Base-by-base conservation (phyloP, 2,888 invertebrate species). In the Teleogryllus oceanicus region DNA sequence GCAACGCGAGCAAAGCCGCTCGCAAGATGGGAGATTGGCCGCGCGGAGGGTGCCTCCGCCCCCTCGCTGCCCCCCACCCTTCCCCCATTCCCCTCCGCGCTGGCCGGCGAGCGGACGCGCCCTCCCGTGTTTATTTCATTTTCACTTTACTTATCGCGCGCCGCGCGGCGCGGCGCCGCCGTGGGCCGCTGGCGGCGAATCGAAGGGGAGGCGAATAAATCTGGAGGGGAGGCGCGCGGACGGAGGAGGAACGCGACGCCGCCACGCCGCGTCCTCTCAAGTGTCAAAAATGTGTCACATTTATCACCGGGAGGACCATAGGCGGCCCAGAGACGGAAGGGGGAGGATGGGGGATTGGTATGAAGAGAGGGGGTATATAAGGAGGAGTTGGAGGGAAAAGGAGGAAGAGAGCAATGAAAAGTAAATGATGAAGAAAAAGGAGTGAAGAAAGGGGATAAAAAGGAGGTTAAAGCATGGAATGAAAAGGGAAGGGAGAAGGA, bases 211-310 rank as follows among this genome's bases (percentile, higher is more conserved):
- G 62, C 16, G n/a, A 62, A 62, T 62, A 62, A 62, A 62, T 62
- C 62, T n/a, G 62, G 11, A 10, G n/a, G 62, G 62, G 62, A 62
- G 62, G 1, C 62, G 37, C 8, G 8, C 16, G 62, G 62, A 62
- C 62, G 62, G 62, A 62, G 8, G 37, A 37, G 37, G 37, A 37
- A 8, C 0, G 37, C 37, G 37, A 8, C 37, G 37, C 24, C 24
- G 24, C 37, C 37, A 24, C 24, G 24, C 8, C 37, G 62, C 62
- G 62, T 62, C 62, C 62, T n/a, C 13, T n/a, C 62, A 62, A 62
- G 62, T 62, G 62, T 62, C 62, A 62, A 62, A 62, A 62, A 62
- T 62, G 16, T 62, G 62, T 62, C 62, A 62, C 62, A 62, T 62
- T 62, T 62, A 62, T 62, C 62, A 62, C 62, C 62, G 1, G 62